Evolutionary conservation across 2,113 vertebrate species (phyloP).

Genomic region (Leucoraja erinaceus): DNA sequence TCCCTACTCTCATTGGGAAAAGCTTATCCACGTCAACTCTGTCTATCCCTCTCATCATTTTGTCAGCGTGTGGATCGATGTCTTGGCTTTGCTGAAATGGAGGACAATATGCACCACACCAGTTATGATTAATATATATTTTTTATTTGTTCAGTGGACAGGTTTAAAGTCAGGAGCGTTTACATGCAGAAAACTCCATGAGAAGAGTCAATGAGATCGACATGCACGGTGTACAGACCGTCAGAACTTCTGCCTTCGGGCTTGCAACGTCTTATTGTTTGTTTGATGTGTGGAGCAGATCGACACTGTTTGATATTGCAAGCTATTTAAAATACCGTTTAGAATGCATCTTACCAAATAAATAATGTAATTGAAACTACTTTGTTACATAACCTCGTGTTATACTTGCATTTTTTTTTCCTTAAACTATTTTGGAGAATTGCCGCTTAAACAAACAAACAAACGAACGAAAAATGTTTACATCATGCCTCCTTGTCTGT

Average conservation of each 20-base stretch:
- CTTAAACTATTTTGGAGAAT: conserved; percentile 17
- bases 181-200: conserved; percentile 10
- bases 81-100: background rate
- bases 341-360: conserved; percentile 33
- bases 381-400: conserved; percentile 19
- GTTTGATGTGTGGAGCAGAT: background rate
- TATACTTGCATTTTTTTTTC: conserved; percentile 8
- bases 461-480: conserved; percentile 15
- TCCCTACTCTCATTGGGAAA: no score
- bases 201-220: background rate
- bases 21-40: no score
- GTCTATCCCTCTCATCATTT: no score
- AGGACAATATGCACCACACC: background rate
- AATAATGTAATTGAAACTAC: conserved; percentile 29
- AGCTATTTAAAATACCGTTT: conserved; percentile 34
- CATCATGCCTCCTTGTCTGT: background rate
- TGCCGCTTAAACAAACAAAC: conserved; percentile 9
- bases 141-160: conserved; percentile 35
- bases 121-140: conserved; percentile 3
- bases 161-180: conserved; percentile 28
- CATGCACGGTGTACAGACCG: background rate
- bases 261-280: background rate
- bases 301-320: conserved; percentile 23
- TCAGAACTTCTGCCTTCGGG: background rate
- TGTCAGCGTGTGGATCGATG: background rate